Percentiles rank a stretch among this genome's conserved stretches.
Conservation (phyloP, 2,797 vertebrate species). For the Fundulus diaphanus region DNA sequence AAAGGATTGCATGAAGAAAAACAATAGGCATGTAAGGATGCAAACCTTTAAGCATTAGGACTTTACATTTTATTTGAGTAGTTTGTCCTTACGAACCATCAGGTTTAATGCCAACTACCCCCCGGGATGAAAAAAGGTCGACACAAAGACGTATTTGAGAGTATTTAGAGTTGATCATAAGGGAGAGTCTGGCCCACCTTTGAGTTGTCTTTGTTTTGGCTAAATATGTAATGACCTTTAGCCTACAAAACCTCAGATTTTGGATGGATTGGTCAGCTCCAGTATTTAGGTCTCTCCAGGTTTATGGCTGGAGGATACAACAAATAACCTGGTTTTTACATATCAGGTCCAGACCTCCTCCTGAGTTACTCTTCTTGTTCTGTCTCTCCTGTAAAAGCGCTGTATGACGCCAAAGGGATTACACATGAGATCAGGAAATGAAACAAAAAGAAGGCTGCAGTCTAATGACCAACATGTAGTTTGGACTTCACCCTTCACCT, state of each 20-base stretch:
- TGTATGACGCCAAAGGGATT: not conserved
- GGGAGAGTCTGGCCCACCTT: not conserved
- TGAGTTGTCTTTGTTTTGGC: not conserved
- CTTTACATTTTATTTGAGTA: not conserved
- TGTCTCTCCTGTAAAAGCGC: not conserved
- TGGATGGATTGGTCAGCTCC: not conserved
- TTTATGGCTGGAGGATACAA: not conserved
- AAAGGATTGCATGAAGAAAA: not conserved
- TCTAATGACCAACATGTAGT: not conserved
- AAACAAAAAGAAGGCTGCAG: not conserved
- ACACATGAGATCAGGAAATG: not conserved
- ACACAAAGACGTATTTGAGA: no score
- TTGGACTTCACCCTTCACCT: not conserved
- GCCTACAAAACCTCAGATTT: not conserved
- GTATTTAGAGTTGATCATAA: no score
- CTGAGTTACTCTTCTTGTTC: not conserved
- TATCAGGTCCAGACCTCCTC: not conserved
- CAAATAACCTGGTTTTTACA: not conserved
- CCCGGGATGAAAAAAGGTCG: no score
- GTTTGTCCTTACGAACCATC: not conserved
- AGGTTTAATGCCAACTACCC: not conserved
- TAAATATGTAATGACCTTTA: not conserved
- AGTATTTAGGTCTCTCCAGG: no score
- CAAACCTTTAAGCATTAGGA: not conserved
- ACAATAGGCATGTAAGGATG: not conserved